Percentiles rank a stretch among this genome's conserved stretches.
Conservation (phyloP, 2,888 invertebrate species). For the Eubasilissa splendida region DNA sequence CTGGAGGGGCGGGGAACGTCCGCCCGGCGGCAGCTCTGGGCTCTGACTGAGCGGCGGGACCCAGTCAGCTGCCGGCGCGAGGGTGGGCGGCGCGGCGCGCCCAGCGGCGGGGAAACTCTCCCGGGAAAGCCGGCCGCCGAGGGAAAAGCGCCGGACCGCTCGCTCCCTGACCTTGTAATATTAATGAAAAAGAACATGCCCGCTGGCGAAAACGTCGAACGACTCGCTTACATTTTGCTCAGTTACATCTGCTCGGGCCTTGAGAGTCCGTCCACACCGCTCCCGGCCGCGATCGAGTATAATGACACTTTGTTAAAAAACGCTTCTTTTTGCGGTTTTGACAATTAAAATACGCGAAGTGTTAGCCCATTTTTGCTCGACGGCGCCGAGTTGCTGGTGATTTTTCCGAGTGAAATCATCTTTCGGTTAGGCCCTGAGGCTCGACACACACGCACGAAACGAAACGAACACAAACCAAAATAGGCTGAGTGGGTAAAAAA, state of each 20-base stretch:
- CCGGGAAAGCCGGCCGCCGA: slow-evolving; percentile 17
- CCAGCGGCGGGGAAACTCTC: slow-evolving; percentile 19
- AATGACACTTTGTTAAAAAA: slow-evolving; percentile 6
- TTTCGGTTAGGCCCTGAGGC: slow-evolving; percentile 16
- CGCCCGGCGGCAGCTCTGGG: slow-evolving; percentile 50
- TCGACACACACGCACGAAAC: slow-evolving; percentile 17
- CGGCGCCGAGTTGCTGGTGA: not conserved
- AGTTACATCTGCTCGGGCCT: not conserved
- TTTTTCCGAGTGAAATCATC: slow-evolving; percentile 19
- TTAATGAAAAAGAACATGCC: not conserved
- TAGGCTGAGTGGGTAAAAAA: slow-evolving; percentile 16
- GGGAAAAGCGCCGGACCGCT: not conserved
- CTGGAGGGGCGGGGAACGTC: slow-evolving; percentile 46
- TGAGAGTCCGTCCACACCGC: not conserved
- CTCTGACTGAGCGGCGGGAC: slow-evolving; percentile 46
- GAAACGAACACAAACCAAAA: slow-evolving; percentile 2
- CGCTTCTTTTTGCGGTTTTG: slow-evolving; percentile 3
- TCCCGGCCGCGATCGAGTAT: slow-evolving; percentile 3
- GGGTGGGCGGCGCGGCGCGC: slow-evolving; percentile 34
- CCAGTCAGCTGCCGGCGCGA: slow-evolving; percentile 27
- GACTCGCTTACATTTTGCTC: not conserved
- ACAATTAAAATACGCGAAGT: not conserved
- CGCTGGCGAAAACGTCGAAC: not conserved
- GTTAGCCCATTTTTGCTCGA: slow-evolving; percentile 1
- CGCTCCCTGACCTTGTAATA: slow-evolving; percentile 26